Base-by-base conservation (phyloP, 2,113 vertebrate genomes). In the Lasiurus cinereus region DNA sequence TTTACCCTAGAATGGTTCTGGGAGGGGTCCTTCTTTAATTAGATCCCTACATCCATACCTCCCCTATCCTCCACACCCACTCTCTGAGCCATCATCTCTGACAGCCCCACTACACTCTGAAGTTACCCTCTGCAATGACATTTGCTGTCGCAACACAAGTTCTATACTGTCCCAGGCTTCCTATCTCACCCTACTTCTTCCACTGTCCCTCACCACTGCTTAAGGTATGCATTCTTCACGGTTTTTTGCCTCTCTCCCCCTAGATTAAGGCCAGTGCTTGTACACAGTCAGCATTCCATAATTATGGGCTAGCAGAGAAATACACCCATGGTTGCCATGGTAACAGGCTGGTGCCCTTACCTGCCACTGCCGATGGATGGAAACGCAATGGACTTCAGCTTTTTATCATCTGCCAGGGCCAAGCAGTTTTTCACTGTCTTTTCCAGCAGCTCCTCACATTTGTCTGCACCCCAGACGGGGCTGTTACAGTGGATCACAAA, bases 401-500 rank as follows among this genome's bases (percentile, higher is more conserved):
- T 99, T 98, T 99, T 99, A 92, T 99, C 99, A n/a, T 99, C 99
- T 4, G 99, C 99, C 97, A 99, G 97, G 31, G 99, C 99, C 97
- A 99, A 98, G 97, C 99, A 99, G 98, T 99, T 99, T 98, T 99
- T 99, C 98, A 99, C 99, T 0, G 99, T 99, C 98, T 99, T 99
- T 85, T 99, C 99, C 98, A 99, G 98, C 97, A 99, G 94, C 96
- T 99, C 99, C 97, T 99, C 99, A 0, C 99, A 99, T 93, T 99
- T 99, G 96, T 99, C 99, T 0, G 99, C 99, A 88, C 99, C 99
- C 99, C 99, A 99, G 0, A 98, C 98, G 0, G 99, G 99, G 97
- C 99, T 99, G 62, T 99, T 99, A 96, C 99, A 99, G 98, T 99
- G 99, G 98, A 99, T 99, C 94, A 99, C 99, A 97, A 99, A 99